phyloP scores from a whole-genome alignment of 2,888 invertebrate genomes.

The Seira ritae region DNA sequence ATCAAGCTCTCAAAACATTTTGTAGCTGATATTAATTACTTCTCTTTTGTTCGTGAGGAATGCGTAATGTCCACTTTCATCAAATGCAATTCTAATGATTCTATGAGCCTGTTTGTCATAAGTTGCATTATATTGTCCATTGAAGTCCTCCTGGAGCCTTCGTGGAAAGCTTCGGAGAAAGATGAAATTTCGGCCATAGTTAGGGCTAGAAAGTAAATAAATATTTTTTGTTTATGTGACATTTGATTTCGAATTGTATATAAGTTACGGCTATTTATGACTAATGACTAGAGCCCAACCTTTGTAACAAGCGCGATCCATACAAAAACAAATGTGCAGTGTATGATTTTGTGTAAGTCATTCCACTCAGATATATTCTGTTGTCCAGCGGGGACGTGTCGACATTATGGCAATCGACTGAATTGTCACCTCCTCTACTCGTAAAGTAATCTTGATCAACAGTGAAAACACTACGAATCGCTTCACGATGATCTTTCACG shows the following conservation, averaged over 20 bases:
- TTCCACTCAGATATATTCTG: conserved; percentile 55
- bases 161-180: conserved; percentile 46
- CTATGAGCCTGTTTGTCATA: conserved; percentile 39
- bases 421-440: background rate
- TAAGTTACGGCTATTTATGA: too few species aligned
- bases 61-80: conserved; percentile 61
- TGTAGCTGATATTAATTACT: conserved; percentile 23
- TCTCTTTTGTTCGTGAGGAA: conserved; percentile 66
- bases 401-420: background rate
- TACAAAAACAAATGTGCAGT: conserved; percentile 63
- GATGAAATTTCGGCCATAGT: conserved; percentile 61
- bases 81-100: conserved; percentile 67
- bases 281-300: too few species aligned
- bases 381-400: background rate
- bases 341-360: conserved; percentile 59
- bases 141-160: background rate
- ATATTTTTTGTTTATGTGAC: too few species aligned
- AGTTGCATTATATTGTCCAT: too few species aligned
- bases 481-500: conserved; percentile 48
- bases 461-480: conserved; percentile 16
- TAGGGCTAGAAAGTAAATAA: conserved; percentile 43
- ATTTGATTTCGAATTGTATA: too few species aligned
- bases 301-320: conserved; percentile 64
- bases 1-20: too few species aligned
- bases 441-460: conserved; percentile 25